Base-by-base conservation (phyloP, 2,888 invertebrate species). In the Leptothorax acervorum region DNA sequence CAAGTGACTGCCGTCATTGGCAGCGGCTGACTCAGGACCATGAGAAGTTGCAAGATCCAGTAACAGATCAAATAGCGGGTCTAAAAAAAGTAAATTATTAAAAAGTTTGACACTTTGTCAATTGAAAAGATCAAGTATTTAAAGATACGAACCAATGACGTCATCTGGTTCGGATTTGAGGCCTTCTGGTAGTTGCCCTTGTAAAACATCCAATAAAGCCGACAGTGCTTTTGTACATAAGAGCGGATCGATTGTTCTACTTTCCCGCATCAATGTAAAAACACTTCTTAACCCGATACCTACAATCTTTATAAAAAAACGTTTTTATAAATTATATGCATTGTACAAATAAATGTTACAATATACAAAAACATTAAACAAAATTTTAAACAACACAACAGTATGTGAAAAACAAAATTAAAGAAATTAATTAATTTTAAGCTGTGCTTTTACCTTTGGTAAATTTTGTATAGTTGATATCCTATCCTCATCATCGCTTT, bases 221-320 rank as follows among this genome's bases (percentile, higher is more conserved):
- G 96, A 96, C 55, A 99, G 95, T 5, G 99, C 98, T 95, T 97
- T 97, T 70, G 98, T 97, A 95, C 99, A 99, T 78, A 99, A 96
- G 83, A 96, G 96, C 1, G 99, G 97, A 95, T 99, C 98, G 23
- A 97, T 96, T 79, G 96, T 96, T 85, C 98, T 96, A 78, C 99
- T 98, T 94, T 99, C 98, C 85, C 97, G 96, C 90, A 99, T 98
- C 55, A 99, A 95, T 92, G 99, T 97, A 95, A 99, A 99, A 5
- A 99, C 97, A 87, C 98, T 98, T 90, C 97, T 96, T 87, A 98
- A 95, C 1, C 98, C 98, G 87, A 98, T 96, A 68, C 97, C 97
- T 75, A 98, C 98, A 92, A 98, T 97, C 97, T 97, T 35, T 79
- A 66, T 76, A 92, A 92, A 79, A 65, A 42, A 78, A 9, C 82